Percentiles rank a stretch among this genome's conserved stretches.
Evolutionary conservation across 2,888 invertebrate species (phyloP).

Genomic region (Caenorhabditis macrosperma): DNA sequence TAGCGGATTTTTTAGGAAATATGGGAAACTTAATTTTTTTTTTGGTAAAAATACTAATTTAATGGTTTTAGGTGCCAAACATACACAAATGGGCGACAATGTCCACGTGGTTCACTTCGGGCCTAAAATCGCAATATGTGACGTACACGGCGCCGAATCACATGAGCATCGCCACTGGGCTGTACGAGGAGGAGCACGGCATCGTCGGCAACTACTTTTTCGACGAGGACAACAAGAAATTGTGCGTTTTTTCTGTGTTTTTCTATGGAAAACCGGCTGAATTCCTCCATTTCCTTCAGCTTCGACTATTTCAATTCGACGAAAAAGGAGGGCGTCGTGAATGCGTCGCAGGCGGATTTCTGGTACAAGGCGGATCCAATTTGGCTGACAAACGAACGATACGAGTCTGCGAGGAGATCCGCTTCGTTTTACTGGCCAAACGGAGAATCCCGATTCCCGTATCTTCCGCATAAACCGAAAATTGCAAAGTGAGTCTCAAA

Average conservation of each 20-base stretch:
- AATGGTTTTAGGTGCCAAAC: conserved; percentile 59
- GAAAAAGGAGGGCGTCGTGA: conserved; percentile 56
- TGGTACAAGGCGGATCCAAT: conserved; percentile 67
- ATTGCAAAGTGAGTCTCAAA: conserved; percentile 34
- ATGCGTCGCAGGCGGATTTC: conserved; percentile 48
- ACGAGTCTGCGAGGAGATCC: conserved; percentile 50
- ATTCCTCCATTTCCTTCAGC: conserved; percentile 19
- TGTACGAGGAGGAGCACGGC: conserved; percentile 68
- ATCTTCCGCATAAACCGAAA: conserved; percentile 55
- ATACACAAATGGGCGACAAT: conserved; percentile 64
- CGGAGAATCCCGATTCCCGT: conserved; percentile 61
- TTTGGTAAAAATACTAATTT: conserved; percentile 1
- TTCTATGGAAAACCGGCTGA: conserved; percentile 8
- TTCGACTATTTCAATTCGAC: conserved; percentile 68
- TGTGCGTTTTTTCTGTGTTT: no score
- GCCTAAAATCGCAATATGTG: conserved; percentile 64
- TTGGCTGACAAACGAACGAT: conserved; percentile 67
- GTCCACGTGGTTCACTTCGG: conserved; percentile 66
- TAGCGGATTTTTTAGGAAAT: background rate
- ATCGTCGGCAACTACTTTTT: conserved; percentile 72
- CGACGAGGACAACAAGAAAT: conserved; percentile 60
- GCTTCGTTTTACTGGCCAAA: conserved; percentile 68
- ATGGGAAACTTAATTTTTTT: background rate
- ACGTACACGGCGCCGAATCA: conserved; percentile 71
- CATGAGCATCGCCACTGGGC: conserved; percentile 69